Percentiles rank a stretch among this genome's conserved stretches.
phyloP scores from a whole-genome alignment of 53 echinoderm and acorn worm genomes.

The Crossaster papposus region DNA sequence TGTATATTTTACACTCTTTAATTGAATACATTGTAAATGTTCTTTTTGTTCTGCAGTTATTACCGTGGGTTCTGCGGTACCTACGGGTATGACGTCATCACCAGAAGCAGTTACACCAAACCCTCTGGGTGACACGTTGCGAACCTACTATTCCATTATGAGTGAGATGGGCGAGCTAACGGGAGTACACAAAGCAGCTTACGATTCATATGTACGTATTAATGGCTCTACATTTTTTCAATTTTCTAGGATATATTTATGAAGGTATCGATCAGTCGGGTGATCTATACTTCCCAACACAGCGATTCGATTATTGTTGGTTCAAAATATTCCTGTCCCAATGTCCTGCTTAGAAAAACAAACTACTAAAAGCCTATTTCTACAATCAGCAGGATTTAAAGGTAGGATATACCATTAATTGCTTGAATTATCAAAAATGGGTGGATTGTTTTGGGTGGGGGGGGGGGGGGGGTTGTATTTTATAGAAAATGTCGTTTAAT shows the following conservation, averaged over 20 bases:
- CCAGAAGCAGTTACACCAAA: not conserved
- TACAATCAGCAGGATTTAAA: too few species aligned
- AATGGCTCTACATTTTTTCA: not conserved
- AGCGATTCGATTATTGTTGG: not conserved
- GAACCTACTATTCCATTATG: not conserved
- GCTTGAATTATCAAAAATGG: too few species aligned
- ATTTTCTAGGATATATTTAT: not conserved
- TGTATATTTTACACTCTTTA: not conserved
- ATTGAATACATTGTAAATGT: not conserved
- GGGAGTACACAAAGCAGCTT: not conserved
- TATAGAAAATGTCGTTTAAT: too few species aligned
- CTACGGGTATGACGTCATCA: not conserved
- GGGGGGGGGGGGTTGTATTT: too few species aligned
- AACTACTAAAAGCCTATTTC: too few species aligned
- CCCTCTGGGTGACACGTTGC: not conserved
- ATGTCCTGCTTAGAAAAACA: too few species aligned
- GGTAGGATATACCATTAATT: too few species aligned
- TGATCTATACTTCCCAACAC: too few species aligned
- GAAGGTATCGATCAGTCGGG: too few species aligned
- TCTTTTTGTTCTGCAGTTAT: not conserved
- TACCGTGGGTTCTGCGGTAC: not conserved
- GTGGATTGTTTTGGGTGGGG: too few species aligned
- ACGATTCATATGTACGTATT: slow-evolving; percentile 39
- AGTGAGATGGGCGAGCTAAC: not conserved
- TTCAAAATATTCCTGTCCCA: not conserved